Base-by-base conservation (phyloP, 2,797 vertebrate species). In the Tangara arthus region DNA sequence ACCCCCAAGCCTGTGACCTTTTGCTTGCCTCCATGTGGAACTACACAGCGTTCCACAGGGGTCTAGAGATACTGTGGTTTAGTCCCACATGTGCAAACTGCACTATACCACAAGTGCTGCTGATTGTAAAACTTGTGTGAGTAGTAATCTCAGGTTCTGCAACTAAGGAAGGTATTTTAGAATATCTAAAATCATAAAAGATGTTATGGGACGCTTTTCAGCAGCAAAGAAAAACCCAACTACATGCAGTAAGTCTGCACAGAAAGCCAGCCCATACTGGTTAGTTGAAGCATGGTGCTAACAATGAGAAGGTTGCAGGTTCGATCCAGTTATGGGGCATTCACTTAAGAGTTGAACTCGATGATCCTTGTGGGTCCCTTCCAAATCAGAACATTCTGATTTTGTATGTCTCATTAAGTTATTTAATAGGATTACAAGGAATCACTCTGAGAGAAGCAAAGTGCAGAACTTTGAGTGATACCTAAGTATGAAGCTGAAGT, bases 251-350 rank as follows among this genome's bases (percentile, higher is more conserved):
- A 44, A 63, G 34, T n/a, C 50, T 52, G 20, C 28, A 69, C 3
- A 52, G 53, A 76, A 44, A 28, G 28, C 56, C 12, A 64, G 39
- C 30, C 37, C 18, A 34, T n/a, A 85, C 1, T 0, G 0, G 3
- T 22, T 90, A 34, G 7, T 2, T 46, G 26, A 41, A 61, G 17
- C 41, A 61, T 15, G 17, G 13, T 39, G 71, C n/a, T 76, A 52
- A 39, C 6, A 52, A 68, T 6, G 30, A 5, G 23, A 60, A 39
- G 7, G 39, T 24, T 4, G 4, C 47, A 46, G 16, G 16, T 26
- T 53, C 1, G 1, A 69, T 61, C 24, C 24, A 34, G 52, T 28
- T 34, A 53, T 8, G 32, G 34, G 7, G 6, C 11, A 39, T 26
- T 46, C 34, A 34, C 23, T 53, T 26, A 34, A 39, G 14, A 53